Percentiles rank a stretch among this genome's conserved stretches.
Conservation (phyloP, 1,140 invertebrate species). For the Gryon sp. region DNA sequence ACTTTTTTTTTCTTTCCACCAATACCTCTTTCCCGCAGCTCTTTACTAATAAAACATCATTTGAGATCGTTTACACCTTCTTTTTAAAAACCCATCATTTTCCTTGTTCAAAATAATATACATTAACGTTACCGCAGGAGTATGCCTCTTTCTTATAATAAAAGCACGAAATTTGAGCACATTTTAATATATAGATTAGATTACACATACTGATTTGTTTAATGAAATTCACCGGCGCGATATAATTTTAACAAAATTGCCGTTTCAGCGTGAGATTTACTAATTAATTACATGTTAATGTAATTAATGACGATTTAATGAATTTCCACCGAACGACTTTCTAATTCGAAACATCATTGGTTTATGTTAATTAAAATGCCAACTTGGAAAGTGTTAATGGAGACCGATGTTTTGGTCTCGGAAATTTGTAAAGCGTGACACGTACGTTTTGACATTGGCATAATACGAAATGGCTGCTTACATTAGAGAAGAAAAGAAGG, state of each 20-base stretch:
- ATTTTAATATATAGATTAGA: slow-evolving; percentile 8
- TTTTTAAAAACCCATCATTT: slow-evolving; percentile 45
- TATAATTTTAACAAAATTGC: slow-evolving; percentile 29
- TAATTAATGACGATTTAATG: slow-evolving; percentile 51
- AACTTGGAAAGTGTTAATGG: slow-evolving; percentile 14
- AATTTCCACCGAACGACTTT: slow-evolving; percentile 38
- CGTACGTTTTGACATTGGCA: slow-evolving; percentile 65
- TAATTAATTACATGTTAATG: slow-evolving; percentile 57
- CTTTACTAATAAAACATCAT: slow-evolving; percentile 71
- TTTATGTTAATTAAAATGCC: slow-evolving; percentile 38
- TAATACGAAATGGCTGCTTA: slow-evolving; percentile 75
- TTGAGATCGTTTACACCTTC: slow-evolving; percentile 74
- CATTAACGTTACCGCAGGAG: not conserved
- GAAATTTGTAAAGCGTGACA: slow-evolving; percentile 51
- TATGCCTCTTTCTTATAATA: not conserved
- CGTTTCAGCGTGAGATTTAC: slow-evolving; percentile 20
- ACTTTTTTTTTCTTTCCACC: slow-evolving; percentile 50
- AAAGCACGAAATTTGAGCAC: not conserved
- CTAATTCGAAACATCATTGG: slow-evolving; percentile 39
- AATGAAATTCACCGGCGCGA: slow-evolving; percentile 27
- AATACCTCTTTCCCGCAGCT: slow-evolving; percentile 46
- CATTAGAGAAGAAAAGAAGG: slow-evolving; percentile 74
- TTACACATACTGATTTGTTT: slow-evolving; percentile 30
- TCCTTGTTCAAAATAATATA: slow-evolving; percentile 43
- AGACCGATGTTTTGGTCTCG: slow-evolving; percentile 12